phyloP scores from a whole-genome alignment of 2,113 vertebrate species.

The Triplophysa rosa region DNA sequence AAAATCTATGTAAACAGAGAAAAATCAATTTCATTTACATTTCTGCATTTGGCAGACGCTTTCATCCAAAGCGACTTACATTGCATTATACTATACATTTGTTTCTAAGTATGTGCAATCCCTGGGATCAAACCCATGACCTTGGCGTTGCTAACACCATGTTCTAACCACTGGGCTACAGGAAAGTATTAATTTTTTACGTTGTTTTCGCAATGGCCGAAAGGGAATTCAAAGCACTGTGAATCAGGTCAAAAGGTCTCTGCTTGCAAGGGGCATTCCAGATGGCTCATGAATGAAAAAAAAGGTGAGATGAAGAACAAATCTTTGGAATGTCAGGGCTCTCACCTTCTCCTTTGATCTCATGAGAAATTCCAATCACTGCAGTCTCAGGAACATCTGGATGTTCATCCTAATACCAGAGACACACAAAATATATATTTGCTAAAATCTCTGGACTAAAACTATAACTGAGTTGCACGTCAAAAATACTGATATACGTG shows the following conservation, averaged over 20 bases:
- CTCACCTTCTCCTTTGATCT: conserved; percentile 92
- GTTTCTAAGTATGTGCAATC: no score
- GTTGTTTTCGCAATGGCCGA: neutral
- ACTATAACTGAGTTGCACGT: neutral
- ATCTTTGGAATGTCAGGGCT: neutral
- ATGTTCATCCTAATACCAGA: conserved; percentile 79
- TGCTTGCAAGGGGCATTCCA: neutral
- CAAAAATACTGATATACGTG: neutral
- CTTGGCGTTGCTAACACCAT: no score
- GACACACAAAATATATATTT: neutral
- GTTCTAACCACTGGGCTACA: no score
- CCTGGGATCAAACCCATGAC: no score
- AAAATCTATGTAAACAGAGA: neutral
- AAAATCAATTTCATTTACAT: no score
- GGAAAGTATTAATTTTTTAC: neutral
- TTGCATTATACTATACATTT: no score
- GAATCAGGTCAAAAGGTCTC: conserved; percentile 14
- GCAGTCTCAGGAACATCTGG: conserved; percentile 87
- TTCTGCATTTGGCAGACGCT: no score
- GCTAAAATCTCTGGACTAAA: no score
- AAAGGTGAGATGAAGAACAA: conserved; percentile 5
- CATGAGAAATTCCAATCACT: conserved; percentile 85
- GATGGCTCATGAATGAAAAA: conserved; percentile 14
- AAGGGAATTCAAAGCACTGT: neutral
- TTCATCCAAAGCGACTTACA: no score